Conservation (phyloP, 2,888 invertebrate genomes). For the Drosophila gaucha region DNA sequence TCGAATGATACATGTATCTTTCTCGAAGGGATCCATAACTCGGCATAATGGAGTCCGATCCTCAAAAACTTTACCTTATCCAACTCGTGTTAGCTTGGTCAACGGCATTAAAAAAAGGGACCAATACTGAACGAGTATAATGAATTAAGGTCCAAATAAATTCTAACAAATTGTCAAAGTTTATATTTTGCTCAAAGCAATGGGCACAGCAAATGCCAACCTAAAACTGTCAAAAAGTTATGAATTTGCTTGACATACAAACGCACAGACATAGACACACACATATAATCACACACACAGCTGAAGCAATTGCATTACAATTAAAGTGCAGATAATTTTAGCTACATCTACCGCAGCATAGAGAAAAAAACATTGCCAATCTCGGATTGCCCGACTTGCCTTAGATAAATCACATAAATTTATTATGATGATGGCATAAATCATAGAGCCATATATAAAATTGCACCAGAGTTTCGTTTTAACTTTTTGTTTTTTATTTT, state of each 20-base stretch:
- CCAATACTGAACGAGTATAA: no score
- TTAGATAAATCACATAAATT: constrained; percentile 84
- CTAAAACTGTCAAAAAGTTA: constrained; percentile 75
- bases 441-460: constrained; percentile 73
- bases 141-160: constrained; percentile 2
- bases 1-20: no score
- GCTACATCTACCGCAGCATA: constrained; percentile 45
- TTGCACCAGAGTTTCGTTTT: constrained; percentile 41
- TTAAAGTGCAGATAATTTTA: constrained; percentile 46
- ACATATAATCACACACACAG: constrained; percentile 4
- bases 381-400: constrained; percentile 23
- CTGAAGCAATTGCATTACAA: constrained; percentile 41
- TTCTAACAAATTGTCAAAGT: neutral
- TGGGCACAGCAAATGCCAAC: constrained; percentile 46
- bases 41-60: no score
- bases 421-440: constrained; percentile 84
- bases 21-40: no score
- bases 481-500: constrained; percentile 6
- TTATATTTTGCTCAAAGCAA: constrained; percentile 17
- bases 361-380: constrained; percentile 19
- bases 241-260: constrained; percentile 56
- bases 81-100: no score
- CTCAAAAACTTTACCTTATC: no score
- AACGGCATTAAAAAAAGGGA: no score
- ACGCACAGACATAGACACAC: constrained; percentile 1